Conservation (phyloP, 2,113 vertebrate species). For the Lycocorax pyrrhopterus region DNA sequence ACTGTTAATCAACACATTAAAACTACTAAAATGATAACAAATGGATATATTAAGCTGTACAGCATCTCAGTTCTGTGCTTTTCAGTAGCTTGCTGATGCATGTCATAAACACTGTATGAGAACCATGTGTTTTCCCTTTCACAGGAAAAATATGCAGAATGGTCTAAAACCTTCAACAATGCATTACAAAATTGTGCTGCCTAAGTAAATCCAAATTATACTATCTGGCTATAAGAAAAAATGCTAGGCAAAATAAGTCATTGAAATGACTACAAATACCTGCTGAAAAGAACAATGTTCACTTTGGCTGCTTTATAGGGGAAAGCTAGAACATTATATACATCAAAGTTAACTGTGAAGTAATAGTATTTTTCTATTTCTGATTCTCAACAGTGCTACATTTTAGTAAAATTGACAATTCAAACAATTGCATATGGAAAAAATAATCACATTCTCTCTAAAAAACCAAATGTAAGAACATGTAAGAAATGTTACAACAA, state of each 20-base stretch:
- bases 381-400: not conserved
- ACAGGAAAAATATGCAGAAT: constrained; percentile 11
- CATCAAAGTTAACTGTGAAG: not conserved
- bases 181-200: not conserved
- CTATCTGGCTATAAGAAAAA: not conserved
- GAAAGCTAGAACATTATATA: not conserved
- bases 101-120: not conserved
- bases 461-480: not conserved
- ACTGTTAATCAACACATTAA: not conserved
- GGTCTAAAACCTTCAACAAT: constrained; percentile 13
- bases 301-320: not conserved
- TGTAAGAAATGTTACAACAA: not conserved
- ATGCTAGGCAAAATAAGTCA: not conserved
- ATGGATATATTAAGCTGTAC: not conserved
- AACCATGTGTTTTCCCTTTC: not conserved
- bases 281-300: not conserved
- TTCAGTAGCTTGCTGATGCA: not conserved
- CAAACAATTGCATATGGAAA: not conserved
- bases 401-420: not conserved
- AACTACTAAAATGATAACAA: not conserved
- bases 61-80: not conserved
- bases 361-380: not conserved
- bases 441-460: not conserved
- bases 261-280: not conserved
- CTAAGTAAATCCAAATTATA: constrained; percentile 1